phyloP scores from a whole-genome alignment of 2,797 vertebrate genomes.

The Clarias platycephalus region DNA sequence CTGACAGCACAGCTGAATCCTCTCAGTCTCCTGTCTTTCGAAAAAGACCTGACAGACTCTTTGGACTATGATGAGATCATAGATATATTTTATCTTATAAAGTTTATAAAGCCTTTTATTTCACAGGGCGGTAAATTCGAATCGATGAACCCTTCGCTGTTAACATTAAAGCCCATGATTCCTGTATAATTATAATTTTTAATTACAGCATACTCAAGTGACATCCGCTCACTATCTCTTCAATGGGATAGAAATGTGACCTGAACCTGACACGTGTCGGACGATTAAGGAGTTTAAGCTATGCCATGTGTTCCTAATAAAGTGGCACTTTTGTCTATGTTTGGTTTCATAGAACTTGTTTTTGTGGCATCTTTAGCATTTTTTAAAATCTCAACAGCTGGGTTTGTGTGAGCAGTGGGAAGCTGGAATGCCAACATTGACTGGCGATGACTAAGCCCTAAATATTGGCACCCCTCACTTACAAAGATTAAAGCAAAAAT shows the following conservation, averaged over 20 bases:
- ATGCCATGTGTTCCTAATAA: not conserved
- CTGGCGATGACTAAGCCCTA: not conserved
- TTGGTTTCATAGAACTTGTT: not conserved
- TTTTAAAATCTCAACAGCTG: not conserved
- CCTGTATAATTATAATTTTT: not conserved
- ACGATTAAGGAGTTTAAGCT: not conserved
- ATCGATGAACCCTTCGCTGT: not conserved
- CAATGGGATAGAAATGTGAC: not conserved
- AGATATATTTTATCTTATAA: constrained; percentile 28
- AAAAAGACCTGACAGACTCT: constrained; percentile 28
- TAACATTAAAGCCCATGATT: constrained; percentile 5
- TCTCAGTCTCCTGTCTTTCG: constrained; percentile 16
- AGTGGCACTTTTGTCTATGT: not conserved
- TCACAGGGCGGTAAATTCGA: not conserved
- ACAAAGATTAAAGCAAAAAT: not conserved
- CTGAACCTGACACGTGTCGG: not conserved
- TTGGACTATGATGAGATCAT: constrained; percentile 32
- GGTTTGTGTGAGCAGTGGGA: not conserved
- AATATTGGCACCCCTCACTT: not conserved
- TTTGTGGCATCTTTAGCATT: not conserved
- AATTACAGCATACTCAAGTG: not conserved
- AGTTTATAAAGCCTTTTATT: constrained; percentile 27
- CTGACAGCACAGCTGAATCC: constrained; percentile 20
- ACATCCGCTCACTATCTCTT: not conserved
- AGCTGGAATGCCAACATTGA: not conserved